Base-by-base conservation (phyloP, 2,888 invertebrate genomes). In the Agrotis ipsilon region DNA sequence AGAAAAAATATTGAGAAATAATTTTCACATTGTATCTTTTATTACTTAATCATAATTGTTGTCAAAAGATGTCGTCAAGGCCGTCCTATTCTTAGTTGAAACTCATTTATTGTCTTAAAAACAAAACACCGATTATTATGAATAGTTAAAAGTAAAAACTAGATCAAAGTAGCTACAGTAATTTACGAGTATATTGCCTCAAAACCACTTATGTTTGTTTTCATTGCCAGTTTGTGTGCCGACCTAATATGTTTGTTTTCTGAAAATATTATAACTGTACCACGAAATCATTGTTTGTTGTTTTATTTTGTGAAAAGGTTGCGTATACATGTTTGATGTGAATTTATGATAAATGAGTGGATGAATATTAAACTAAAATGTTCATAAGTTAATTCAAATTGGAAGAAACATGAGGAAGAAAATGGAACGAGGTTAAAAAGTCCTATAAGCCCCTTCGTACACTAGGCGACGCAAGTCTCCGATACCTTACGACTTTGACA, bases 201-300 rank as follows among this genome's bases (percentile, higher is more conserved):
- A 49, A 9, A 72, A 49, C 54, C 58, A 54, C 32, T 39, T 51
- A 1, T 68, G 66, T 67, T 65, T 64, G 63, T 73, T 49, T 65
- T 16, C 67, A 65, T 68, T 72, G 32, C 54, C 51, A 58, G 39
- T 64, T 67, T 67, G 72, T 80, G 58, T 75, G 54, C 55, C 3
- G 18, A 70, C 45, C 52, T 68, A 76, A 72, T 73, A 72, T 65
- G 75, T 82, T 75, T 71, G 80, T 63, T 24, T 58, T 75, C 63
- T 79, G 46, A 69, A 78, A 69, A 69, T 73, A 64, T 75, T 60
- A 54, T 24, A 55, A 13, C 21, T n/a, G 39, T 39, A 58, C 57
- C n/a, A 73, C n/a, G 39, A 64, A 69, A 66, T 66, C 46, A 48
- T 46, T 49, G 69, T 70, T 75, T 45, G n/a, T 59, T 55, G 19